Percentiles rank a stretch among this genome's conserved stretches.
Evolutionary conservation across 2,797 vertebrate species (phyloP).

Genomic region (Astyanax mexicanus): DNA sequence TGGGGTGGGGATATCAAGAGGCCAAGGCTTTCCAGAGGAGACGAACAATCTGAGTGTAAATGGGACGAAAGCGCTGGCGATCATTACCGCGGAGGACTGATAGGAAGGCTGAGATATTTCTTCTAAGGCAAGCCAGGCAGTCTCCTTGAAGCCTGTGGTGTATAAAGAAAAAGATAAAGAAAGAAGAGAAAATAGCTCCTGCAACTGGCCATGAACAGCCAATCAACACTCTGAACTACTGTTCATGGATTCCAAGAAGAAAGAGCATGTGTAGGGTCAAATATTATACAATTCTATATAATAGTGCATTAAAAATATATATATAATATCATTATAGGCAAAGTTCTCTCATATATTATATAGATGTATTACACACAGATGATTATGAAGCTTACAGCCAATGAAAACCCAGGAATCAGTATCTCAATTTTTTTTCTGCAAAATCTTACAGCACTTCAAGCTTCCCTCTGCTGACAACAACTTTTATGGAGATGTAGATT

Average conservation of each 20-base stretch:
- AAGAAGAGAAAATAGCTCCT: neutral
- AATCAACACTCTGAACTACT: neutral
- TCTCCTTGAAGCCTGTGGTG: neutral
- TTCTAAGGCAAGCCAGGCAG: neutral
- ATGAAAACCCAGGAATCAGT: too few species aligned
- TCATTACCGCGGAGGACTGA: neutral
- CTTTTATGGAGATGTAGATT: too few species aligned
- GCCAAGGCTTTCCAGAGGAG: neutral
- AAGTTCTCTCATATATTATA: too few species aligned
- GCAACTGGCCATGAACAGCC: neutral
- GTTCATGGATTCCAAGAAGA: neutral
- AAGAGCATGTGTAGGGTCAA: neutral
- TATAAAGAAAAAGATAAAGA: neutral
- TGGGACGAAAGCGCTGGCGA: slow-evolving; percentile 5
- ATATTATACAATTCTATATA: too few species aligned
- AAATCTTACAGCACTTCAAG: too few species aligned
- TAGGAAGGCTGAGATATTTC: slow-evolving; percentile 20
- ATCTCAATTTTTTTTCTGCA: too few species aligned
- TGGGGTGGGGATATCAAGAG: neutral
- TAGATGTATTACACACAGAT: too few species aligned
- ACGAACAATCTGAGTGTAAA: neutral
- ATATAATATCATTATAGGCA: too few species aligned
- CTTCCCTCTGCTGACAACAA: too few species aligned
- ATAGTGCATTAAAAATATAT: too few species aligned
- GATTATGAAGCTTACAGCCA: too few species aligned